Evolutionary conservation across 2,113 vertebrate species (phyloP), one percentile per base, ranked within the genome.

Genomic region (Scortum barcoo): DNA sequence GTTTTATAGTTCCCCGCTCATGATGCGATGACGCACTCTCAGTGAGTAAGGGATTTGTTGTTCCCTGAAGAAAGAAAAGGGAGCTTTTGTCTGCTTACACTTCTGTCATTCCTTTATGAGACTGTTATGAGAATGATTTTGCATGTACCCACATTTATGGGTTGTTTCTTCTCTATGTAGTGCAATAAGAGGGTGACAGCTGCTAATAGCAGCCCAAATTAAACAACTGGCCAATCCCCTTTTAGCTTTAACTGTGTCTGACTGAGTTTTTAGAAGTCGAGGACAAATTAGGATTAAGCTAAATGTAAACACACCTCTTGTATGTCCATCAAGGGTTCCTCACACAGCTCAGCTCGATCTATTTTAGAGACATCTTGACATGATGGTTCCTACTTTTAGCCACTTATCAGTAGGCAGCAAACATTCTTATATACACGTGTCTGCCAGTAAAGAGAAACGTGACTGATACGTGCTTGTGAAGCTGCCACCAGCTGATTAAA

Each of bases 1-100:
- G 73, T 74, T 92, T 91, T 86, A 85, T 85, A 66, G 63, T 62
- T 88, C 75, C 72, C 56, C 40, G 38, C 33, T 65, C 62, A 65
- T 46, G 57, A 57, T 12, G 16, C 8, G 16, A 69, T 90, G 85
- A 92, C 26, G 44, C 72, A 91, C 60, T 84, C 66, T 69, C 62
- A 22, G 57, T 51, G 62, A 86, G 42, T 10, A 7, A 40, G 28
- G 73, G 69, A 89, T 90, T 70, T 85, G 76, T 87, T 87, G 67
- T 88, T 83, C 80, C 76, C 44, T 60, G 26, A 81, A 74, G 72
- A 72, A 30, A 60, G 73, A 79, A 78, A 67, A 36, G 26, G 54
- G 26, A 65, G 54, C 67, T 80, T 83, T 83, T 78, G 84, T 80
- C 60, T 62, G 42, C 46, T 70, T 66, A 69, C 48, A 36, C 12